phyloP scores from a whole-genome alignment of 2,113 vertebrate species.

The Oriolus oriolus region DNA sequence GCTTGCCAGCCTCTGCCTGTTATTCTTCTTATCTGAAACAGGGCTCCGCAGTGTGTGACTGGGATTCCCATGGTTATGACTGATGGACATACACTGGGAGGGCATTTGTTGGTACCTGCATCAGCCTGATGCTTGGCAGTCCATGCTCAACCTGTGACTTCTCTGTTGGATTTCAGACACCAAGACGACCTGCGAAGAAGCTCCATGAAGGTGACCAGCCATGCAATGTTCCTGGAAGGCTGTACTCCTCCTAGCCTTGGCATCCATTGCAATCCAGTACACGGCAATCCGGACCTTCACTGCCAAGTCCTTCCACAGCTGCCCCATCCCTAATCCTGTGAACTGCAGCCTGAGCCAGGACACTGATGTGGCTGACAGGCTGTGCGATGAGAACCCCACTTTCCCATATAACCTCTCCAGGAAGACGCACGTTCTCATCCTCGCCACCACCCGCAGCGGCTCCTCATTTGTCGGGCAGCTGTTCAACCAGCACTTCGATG shows the following conservation, averaged over 20 bases:
- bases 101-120: background rate
- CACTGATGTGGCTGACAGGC: conserved; percentile 79
- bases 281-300: conserved; percentile 96
- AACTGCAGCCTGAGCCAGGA: conserved; percentile 85
- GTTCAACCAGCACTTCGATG: conserved; percentile 94
- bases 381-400: conserved; percentile 88
- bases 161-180: conserved; percentile 67
- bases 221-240: conserved; percentile 99
- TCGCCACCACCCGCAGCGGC: conserved; percentile 93
- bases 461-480: conserved; percentile 96
- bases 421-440: conserved; percentile 89
- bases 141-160: background rate
- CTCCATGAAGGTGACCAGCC: conserved; percentile 91
- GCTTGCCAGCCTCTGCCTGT: background rate
- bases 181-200: conserved; percentile 19
- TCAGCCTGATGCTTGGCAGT: background rate
- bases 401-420: conserved; percentile 81
- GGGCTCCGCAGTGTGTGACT: background rate
- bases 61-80: background rate
- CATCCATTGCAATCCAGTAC: conserved; percentile 97
- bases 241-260: conserved; percentile 94
- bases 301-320: conserved; percentile 91
- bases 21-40: background rate
- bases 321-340: conserved; percentile 80
- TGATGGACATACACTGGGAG: background rate